Conservation (phyloP, 1,140 invertebrate species). For the Drosophila paulistorum region DNA sequence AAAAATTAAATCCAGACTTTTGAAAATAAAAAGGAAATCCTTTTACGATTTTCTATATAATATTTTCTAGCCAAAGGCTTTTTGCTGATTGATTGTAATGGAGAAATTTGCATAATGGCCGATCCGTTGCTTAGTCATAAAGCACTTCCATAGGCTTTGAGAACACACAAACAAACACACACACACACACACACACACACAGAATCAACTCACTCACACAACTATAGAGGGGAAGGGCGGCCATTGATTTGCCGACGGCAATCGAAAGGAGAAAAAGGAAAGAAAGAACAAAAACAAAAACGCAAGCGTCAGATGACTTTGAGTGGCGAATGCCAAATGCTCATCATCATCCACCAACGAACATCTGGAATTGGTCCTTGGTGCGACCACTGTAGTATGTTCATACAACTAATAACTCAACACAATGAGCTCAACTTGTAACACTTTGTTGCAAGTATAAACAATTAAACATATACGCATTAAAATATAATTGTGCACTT, state of each 20-base stretch:
- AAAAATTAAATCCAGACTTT: neutral
- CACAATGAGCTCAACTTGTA: too few relatives aligned
- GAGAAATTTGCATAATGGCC: slow-evolving; percentile 77
- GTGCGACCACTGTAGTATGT: too few relatives aligned
- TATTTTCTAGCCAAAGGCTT: neutral
- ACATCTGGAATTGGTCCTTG: slow-evolving; percentile 29
- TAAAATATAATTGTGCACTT: too few relatives aligned
- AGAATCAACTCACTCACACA: slow-evolving; percentile 33
- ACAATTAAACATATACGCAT: too few relatives aligned
- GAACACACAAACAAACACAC: slow-evolving; percentile 31
- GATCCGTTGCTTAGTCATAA: slow-evolving; percentile 54
- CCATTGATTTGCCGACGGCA: slow-evolving; percentile 77
- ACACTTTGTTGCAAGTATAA: too few relatives aligned
- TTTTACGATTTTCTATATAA: neutral
- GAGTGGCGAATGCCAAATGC: slow-evolving; percentile 66
- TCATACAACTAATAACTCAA: too few relatives aligned
- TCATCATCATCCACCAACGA: slow-evolving; percentile 57
- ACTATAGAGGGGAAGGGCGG: slow-evolving; percentile 54
- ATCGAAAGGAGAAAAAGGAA: slow-evolving; percentile 17
- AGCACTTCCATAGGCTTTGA: slow-evolving; percentile 72
- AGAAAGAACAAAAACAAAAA: slow-evolving; percentile 33
- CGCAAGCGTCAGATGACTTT: slow-evolving; percentile 51
- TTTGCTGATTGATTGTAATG: slow-evolving; percentile 29
- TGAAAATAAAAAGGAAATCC: neutral
- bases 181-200: slow-evolving; percentile 4